Base-by-base conservation (phyloP, 2,797 vertebrate genomes). In the Tamandua tetradactyla region DNA sequence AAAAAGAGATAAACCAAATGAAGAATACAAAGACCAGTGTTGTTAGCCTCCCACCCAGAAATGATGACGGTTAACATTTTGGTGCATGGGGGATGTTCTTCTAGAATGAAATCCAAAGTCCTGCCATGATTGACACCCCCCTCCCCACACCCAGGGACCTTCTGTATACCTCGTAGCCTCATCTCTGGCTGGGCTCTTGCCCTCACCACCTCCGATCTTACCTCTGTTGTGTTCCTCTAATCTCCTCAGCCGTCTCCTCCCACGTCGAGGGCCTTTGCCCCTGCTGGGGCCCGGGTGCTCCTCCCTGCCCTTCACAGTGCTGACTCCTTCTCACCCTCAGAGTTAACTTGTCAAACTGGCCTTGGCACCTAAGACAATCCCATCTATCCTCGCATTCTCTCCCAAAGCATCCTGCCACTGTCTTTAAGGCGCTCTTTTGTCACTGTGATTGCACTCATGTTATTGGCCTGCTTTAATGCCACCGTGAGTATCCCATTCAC, bases 321-420 rank as follows among this genome's bases (percentile, higher is more conserved):
- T 14, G 23, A 20, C 23, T 11, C 27, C 76, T 47, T n/a, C 18
- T 23, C 57, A 22, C 37, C 49, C 12, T 59, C 5, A 23, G 2
- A 0, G 20, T 22, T 22, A 7, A 44, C 68, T 44, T 71, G 52
- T 64, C 11, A 17, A 23, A 13, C 17, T 2, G 74, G 40, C 25
- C 62, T 55, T 55, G 40, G 86, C 17, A 0, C 37, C 47, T 61
- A 6, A 5, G 23, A 1, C 52, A n/a, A 30, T 61, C 55, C 47
- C 64, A 23, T 17, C n/a, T 22, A 4, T 20, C 13, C 47, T 18
- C 15, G 18, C 35, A 4, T 37, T 61, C 44, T 64, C 49, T 15
- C 0, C 35, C 27, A 1, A 1, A 0, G 8, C 40, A 8, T 0
- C 17, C 66, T 47, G 85, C 27, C 11, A 7, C 2, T 25, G 35